Conservation (phyloP, 2,797 vertebrate genomes). For the Sitta carolinensis region DNA sequence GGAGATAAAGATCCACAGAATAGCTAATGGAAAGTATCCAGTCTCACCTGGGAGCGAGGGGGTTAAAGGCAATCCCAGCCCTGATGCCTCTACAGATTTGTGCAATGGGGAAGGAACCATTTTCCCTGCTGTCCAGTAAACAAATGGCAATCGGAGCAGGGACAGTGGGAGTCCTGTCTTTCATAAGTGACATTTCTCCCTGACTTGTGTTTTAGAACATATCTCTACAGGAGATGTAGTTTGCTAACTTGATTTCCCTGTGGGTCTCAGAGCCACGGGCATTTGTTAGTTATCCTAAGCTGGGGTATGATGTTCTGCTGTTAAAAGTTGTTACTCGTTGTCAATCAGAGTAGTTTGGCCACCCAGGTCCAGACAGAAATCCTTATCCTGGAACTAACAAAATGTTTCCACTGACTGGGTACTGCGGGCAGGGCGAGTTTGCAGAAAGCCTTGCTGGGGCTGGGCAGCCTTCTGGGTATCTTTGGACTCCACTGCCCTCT, state of each 20-base stretch:
- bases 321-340: neutral
- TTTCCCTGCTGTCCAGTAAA: neutral
- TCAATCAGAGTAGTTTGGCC: neutral
- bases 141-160: neutral
- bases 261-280: neutral
- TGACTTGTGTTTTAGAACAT: neutral
- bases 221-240: neutral
- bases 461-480: neutral
- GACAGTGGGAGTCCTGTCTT: neutral
- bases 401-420: neutral
- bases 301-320: neutral
- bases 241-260: neutral
- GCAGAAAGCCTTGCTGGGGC: neutral
- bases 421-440: neutral
- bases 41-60: neutral
- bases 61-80: slow-evolving; percentile 14
- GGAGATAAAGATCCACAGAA: neutral
- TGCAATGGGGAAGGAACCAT: neutral
- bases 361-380: neutral
- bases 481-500: fast-evolving
- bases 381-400: neutral
- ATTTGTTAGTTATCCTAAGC: neutral
- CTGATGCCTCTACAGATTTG: neutral
- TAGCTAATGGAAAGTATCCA: neutral
- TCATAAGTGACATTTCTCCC: neutral